Evolutionary conservation across 1,140 invertebrate genomes (phyloP), one percentile per base, ranked within the genome.

Genomic region (Colletes latitarsis): DNA sequence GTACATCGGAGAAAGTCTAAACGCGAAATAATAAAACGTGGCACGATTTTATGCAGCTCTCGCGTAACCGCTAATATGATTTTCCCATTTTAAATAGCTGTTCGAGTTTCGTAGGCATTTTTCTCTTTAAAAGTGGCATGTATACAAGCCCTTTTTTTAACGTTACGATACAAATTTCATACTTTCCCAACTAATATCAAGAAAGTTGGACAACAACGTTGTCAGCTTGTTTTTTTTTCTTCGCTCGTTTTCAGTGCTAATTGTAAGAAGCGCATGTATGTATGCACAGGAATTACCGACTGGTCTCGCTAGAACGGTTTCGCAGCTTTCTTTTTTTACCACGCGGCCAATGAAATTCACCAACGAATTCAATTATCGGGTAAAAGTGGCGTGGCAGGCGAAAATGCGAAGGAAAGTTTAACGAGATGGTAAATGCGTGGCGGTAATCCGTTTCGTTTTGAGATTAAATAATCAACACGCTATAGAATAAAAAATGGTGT

Each of bases 21-120:
- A 71, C 39, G 55, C 30, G 70, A 76, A 77, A 78, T 68, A 82
- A 85, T 71, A 64, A 82, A 79, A 76, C 39, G 30, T 52, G 53
- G 62, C 55, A 79, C n/a, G 73, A 80, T 86, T 83, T 77, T 86
- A 77, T 86, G 21, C 73, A 49, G 10, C 43, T 53, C 58, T 82
- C 30, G 57, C 73, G 81, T 86, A 86, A 82, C 57, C 52, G 58
- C n/a, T 69, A 14, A 57, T 55, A 12, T 6, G 21, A 63, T 72
- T 75, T 64, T 52, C 39, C 43, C 39, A 46, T 76, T 74, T 77
- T 74, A 41, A 76, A 43, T 49, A 60, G 21, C 41, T 21, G 46
- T n/a, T 6, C 0, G 14, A 12, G 3, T 67, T 73, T 53, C 6
- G 21, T 71, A 55, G 53, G n/a, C 21, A 12, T 46, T 49, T 64